Percentiles rank a stretch among this genome's conserved stretches.
Evolutionary conservation across 2,888 invertebrate genomes (phyloP).

Genomic region (Crossocerus cetratus): DNA sequence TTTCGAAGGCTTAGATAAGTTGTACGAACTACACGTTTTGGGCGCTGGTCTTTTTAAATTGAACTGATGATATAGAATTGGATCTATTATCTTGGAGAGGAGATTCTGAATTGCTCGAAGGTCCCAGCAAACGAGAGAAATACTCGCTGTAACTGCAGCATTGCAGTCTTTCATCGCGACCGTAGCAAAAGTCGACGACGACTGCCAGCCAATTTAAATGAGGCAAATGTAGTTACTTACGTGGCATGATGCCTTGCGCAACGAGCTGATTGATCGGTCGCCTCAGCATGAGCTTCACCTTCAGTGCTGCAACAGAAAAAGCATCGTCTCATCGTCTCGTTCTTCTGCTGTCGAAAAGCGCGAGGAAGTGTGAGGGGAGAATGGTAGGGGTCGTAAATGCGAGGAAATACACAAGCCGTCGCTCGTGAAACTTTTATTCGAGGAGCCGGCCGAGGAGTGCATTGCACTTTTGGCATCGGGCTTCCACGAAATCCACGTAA

Average conservation of each 20-base stretch:
- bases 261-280: constrained; percentile 96
- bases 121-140: too few species aligned
- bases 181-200: too few species aligned
- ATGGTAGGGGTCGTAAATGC: neutral
- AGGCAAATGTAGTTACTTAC: constrained; percentile 83
- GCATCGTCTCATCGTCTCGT: neutral
- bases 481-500: neutral
- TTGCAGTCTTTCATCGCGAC: too few species aligned
- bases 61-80: too few species aligned
- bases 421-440: constrained; percentile 34
- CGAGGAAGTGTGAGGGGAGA: neutral
- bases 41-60: too few species aligned
- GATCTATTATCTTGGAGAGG: too few species aligned
- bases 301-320: constrained; percentile 87
- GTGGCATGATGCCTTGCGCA: constrained; percentile 98
- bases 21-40: too few species aligned
- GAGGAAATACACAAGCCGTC: neutral
- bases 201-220: constrained; percentile 11
- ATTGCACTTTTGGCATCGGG: constrained; percentile 10
- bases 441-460: constrained; percentile 8
- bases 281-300: constrained; percentile 97
- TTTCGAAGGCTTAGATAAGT: too few species aligned
- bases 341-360: neutral
- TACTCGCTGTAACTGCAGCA: too few species aligned
- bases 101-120: too few species aligned